These are phyloP conservation scores for Trichogramma pretiosum DNA, from an alignment of 1,140 invertebrate genomes.

Conservation along the genomic window DNA sequence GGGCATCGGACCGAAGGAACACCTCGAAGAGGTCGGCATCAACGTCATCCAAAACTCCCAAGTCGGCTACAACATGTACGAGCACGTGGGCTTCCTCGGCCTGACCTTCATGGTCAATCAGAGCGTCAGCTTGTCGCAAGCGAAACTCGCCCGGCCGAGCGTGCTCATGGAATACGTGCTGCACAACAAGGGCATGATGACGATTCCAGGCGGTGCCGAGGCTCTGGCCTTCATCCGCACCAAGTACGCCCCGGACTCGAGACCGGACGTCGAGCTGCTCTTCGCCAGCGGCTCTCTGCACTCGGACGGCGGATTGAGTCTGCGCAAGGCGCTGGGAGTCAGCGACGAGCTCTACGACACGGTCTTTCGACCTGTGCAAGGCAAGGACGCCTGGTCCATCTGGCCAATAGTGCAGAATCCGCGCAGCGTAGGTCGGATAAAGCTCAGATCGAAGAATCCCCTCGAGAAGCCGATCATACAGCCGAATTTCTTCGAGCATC, in stretches of 20 bases:
- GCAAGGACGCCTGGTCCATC: slow-evolving; percentile 55
- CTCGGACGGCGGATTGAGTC: slow-evolving; percentile 55
- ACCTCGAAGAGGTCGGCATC: slow-evolving; percentile 61
- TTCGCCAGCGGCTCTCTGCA: slow-evolving; percentile 44
- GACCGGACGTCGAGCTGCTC: slow-evolving; percentile 51
- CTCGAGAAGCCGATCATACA: slow-evolving; percentile 63
- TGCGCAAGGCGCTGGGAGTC: slow-evolving; percentile 49
- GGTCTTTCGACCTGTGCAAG: slow-evolving; percentile 49
- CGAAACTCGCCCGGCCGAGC: slow-evolving; percentile 18
- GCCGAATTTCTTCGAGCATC: slow-evolving; percentile 61
- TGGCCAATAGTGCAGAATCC: slow-evolving; percentile 67
- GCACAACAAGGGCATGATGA: slow-evolving; percentile 40
- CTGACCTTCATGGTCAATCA: slow-evolving; percentile 49
- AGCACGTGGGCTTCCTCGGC: slow-evolving; percentile 63
- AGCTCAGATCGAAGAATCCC: slow-evolving; percentile 61
- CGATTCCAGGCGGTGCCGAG: slow-evolving; percentile 47
- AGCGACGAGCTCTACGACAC: slow-evolving; percentile 51
- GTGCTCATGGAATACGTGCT: slow-evolving; percentile 38
- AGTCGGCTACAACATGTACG: slow-evolving; percentile 64
- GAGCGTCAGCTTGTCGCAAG: slow-evolving; percentile 30
- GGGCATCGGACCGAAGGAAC: slow-evolving; percentile 61
- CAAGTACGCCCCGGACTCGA: slow-evolving; percentile 42
- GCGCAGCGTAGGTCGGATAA: slow-evolving; percentile 60
- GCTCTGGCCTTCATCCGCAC: slow-evolving; percentile 45
- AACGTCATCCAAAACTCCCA: slow-evolving; percentile 54